These are phyloP conservation scores for Hydropotes inermis DNA, from an alignment of 2,113 vertebrate species.

Conservation along the genomic window DNA sequence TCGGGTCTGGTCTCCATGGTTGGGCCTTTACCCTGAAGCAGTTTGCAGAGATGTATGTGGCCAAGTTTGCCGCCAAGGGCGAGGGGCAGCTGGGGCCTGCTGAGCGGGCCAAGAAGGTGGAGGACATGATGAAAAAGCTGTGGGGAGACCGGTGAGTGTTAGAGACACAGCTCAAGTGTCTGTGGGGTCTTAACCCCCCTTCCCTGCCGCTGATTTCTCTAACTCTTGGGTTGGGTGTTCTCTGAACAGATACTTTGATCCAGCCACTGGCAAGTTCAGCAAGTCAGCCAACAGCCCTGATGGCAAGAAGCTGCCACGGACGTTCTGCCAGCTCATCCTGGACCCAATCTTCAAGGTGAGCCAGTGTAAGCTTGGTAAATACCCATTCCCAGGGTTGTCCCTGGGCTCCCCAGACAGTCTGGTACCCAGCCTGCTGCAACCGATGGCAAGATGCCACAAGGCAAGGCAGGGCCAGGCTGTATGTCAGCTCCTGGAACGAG, in stretches of 20 bases:
- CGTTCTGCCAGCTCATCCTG: constrained; percentile 93
- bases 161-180: accelerated
- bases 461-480: background rate
- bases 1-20: constrained; percentile 96
- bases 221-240: accelerated
- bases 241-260: constrained; percentile 88
- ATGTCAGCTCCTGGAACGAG: background rate
- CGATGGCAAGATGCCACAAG: background rate
- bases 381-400: constrained; percentile 70
- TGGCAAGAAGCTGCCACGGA: constrained; percentile 88
- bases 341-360: constrained; percentile 97
- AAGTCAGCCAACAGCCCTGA: constrained; percentile 84
- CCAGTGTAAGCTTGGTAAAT: background rate
- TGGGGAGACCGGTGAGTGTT: constrained; percentile 92
- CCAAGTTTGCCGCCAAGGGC: constrained; percentile 95
- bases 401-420: constrained; percentile 78
- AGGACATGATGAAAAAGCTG: constrained; percentile 99
- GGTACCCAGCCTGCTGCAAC: background rate
- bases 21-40: constrained; percentile 99
- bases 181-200: accelerated
- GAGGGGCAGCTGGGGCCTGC: constrained; percentile 84
- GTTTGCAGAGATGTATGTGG: constrained; percentile 97
- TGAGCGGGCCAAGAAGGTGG: constrained; percentile 95
- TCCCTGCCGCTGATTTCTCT: accelerated
- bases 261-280: constrained; percentile 88